Evolutionary conservation across 2,797 vertebrate species (phyloP).

Genomic region (Craterocephalus amniculus): DNA sequence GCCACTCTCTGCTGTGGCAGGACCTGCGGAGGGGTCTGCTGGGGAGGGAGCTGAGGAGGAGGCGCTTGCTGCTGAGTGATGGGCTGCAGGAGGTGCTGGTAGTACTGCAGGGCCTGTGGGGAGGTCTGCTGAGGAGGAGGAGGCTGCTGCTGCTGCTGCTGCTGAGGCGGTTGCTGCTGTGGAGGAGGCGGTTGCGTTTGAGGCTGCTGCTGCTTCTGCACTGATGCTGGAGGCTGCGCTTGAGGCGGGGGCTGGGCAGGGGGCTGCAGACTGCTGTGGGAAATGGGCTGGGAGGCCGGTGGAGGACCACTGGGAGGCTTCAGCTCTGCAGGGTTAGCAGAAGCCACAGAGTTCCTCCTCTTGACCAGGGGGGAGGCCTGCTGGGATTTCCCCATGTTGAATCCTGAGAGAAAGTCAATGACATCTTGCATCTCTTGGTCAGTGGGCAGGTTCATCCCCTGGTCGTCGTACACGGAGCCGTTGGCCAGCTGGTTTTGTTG

Average conservation of each 20-base stretch:
- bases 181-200: conserved; percentile 67
- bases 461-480: conserved; percentile 89
- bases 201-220: conserved; percentile 65
- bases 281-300: conserved; percentile 81
- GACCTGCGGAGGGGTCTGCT: conserved; percentile 81
- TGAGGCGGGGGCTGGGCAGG: conserved; percentile 82
- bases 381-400: conserved; percentile 99
- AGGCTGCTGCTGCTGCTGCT: conserved; percentile 59
- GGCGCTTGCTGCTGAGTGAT: conserved; percentile 85
- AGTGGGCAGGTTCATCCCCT: conserved; percentile 97
- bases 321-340: conserved; percentile 87
- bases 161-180: conserved; percentile 67
- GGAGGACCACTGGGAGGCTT: conserved; percentile 85
- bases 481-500: conserved; percentile 86
- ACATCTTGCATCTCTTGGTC: conserved; percentile 99
- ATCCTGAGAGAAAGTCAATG: conserved; percentile 98
- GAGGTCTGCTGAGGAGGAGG: conserved; percentile 78
- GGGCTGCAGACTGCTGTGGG: conserved; percentile 85
- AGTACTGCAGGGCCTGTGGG: conserved; percentile 88
- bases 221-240: conserved; percentile 63
- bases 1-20: conserved; percentile 86
- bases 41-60: conserved; percentile 81
- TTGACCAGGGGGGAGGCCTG: conserved; percentile 94
- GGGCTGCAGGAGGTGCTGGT: conserved; percentile 94
- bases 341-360: conserved; percentile 93